Evolutionary conservation across 1,140 invertebrate species (phyloP), one percentile per base, ranked within the genome.

Genomic region (Trachymyrmex cornetzi): DNA sequence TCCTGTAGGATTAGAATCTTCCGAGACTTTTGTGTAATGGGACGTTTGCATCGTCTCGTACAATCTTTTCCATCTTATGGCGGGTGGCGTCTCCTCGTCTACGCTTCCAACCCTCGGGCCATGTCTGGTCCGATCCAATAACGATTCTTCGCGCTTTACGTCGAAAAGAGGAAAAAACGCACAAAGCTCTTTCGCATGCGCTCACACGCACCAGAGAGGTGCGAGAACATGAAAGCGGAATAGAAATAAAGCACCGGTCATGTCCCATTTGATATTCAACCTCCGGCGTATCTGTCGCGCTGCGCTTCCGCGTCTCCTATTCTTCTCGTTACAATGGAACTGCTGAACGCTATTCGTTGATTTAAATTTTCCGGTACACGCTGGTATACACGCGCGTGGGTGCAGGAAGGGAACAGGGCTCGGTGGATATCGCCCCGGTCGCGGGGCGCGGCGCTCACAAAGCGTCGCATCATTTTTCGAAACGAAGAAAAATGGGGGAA

Each of bases 281-380:
- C 89, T 92, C 91, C 92, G 91, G 86, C 88, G 77, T 91, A 89
- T 91, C 89, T 86, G 91, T 91, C 91, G 85, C 55, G 81, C 80
- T 48, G 75, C 77, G 88, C 88, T 91, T 89, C 91, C 91, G 91
- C 81, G 82, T 90, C 87, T 85, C 75, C 86, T 89, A 90, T 91
- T 89, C 87, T 91, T 90, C 87, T 81, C 85, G 85, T 82, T 91
- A 89, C 87, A 89, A 90, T 89, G 69, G 81, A 89, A 91, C 89
- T 91, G 90, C 89, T 92, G 86, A 88, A 90, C 86, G 86, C 88
- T 89, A 89, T 88, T 90, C 89, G 87, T 89, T 93, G 88, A 93
- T 93, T 91, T 92, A 93, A 93, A 92, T 92, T 93, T 92, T 91
- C 91, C 92, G 89, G 90, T 87, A 89, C 86, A 88, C 86, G 84